A percentile compares a stretch with the other conserved stretches of the same genome.
Conservation (phyloP, 1,140 invertebrate genomes). For the Rhyzopertha dominica region DNA sequence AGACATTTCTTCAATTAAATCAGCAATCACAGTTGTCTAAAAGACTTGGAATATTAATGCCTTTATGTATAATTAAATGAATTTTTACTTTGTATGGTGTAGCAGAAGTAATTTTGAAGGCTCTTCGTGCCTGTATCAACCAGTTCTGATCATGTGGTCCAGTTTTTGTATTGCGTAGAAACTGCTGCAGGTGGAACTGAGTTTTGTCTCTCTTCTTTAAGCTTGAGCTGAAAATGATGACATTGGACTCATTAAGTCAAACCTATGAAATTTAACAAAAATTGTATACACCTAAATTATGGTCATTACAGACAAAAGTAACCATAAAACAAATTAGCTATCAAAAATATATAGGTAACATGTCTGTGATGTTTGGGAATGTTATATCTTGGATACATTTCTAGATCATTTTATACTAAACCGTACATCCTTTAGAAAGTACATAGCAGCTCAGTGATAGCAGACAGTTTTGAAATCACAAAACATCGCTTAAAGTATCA, state of each 20-base stretch:
- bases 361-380: neutral
- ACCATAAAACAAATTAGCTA: neutral
- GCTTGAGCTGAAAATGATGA: neutral
- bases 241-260: no score
- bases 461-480: no score
- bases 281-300: no score
- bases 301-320: neutral
- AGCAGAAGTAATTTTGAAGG: conserved; percentile 4
- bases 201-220: neutral
- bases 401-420: no score
- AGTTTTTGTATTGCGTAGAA: conserved; percentile 4
- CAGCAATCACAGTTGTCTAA: conserved; percentile 11
- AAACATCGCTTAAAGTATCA: no score
- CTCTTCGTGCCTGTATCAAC: conserved; percentile 5
- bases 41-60: conserved; percentile 1
- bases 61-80: neutral
- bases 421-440: no score
- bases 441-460: no score
- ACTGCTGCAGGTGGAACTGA: conserved; percentile 10
- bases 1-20: conserved; percentile 18
- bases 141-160: conserved; percentile 13
- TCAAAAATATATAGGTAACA: neutral
- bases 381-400: no score
- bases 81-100: conserved; percentile 10
- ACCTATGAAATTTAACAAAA: no score